phyloP scores from a whole-genome alignment of 1,140 invertebrate species.

The Coelopa frigida region DNA sequence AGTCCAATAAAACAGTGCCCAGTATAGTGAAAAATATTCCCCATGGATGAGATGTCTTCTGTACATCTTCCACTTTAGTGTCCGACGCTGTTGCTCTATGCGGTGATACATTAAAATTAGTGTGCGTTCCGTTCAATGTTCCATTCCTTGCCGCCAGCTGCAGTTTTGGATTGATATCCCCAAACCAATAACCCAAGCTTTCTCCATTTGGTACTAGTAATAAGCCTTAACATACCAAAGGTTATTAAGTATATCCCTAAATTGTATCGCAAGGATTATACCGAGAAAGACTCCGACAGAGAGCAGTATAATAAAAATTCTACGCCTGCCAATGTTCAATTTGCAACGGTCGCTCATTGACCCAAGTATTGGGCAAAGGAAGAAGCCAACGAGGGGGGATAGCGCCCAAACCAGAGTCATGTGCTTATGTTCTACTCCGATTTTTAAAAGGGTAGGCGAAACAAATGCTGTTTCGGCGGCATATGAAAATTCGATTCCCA shows the following conservation, averaged over 20 bases:
- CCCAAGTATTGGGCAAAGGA: conserved; percentile 85
- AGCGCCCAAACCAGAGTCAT: conserved; percentile 96
- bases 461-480: conserved; percentile 94
- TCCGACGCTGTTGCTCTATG: conserved; percentile 44
- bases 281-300: conserved; percentile 84
- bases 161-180: conserved; percentile 53
- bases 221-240: conserved; percentile 53
- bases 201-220: conserved; percentile 88
- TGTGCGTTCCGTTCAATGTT: conserved; percentile 23
- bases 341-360: conserved; percentile 86
- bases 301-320: conserved; percentile 85
- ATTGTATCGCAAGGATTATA: conserved; percentile 35
- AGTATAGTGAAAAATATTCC: conserved; percentile 87
- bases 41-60: conserved; percentile 63
- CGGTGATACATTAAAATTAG: conserved; percentile 37
- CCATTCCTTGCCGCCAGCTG: conserved; percentile 26
- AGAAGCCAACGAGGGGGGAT: conserved; percentile 86
- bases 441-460: conserved; percentile 86
- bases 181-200: conserved; percentile 68
- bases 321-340: conserved; percentile 68
- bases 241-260: conserved; percentile 1
- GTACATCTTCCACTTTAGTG: conserved; percentile 9
- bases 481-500: conserved; percentile 96
- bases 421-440: conserved; percentile 80
- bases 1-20: conserved; percentile 89